Percentiles rank a stretch among this genome's conserved stretches.
Conservation (phyloP, 2,888 invertebrate species). For the Tolmerus cingulatus region DNA sequence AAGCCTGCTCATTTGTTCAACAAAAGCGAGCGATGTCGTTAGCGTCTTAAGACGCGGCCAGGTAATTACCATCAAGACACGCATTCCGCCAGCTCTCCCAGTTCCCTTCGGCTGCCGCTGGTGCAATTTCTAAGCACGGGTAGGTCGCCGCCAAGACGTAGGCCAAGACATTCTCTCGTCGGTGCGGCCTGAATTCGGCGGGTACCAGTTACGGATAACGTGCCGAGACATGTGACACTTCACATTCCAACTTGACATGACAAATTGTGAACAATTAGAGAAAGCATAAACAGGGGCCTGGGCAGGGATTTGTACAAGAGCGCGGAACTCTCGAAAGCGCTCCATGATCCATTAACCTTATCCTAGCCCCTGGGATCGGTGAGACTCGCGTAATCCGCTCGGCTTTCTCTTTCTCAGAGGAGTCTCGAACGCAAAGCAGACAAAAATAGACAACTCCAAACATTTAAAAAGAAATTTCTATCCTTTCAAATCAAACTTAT, state of each 20-base stretch:
- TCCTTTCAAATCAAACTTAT: too few relatives aligned
- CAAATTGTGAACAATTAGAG: conserved; percentile 32
- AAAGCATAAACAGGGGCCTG: conserved; percentile 20
- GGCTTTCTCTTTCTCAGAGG: not conserved
- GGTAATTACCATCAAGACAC: not conserved
- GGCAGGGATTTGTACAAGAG: not conserved
- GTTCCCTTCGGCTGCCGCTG: not conserved
- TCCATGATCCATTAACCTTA: conserved; percentile 15
- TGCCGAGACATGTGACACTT: conserved; percentile 35
- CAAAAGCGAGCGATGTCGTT: not conserved
- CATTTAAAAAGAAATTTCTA: too few relatives aligned
- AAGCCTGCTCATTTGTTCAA: not conserved
- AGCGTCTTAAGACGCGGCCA: not conserved
- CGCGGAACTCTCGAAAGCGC: not conserved
- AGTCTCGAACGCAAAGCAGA: not conserved
- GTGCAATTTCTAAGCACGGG: not conserved
- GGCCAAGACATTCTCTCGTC: not conserved
- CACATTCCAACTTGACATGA: conserved; percentile 31
- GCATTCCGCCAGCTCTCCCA: not conserved
- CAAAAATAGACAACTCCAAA: too few relatives aligned
- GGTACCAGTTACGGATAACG: not conserved
- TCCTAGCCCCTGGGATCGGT: not conserved
- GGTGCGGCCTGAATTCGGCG: not conserved
- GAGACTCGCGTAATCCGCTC: not conserved
- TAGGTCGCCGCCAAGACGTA: not conserved